These are phyloP conservation scores for Synanthedon andrenaeformis DNA, from an alignment of 2,888 invertebrate genomes.

Conservation along the genomic window DNA sequence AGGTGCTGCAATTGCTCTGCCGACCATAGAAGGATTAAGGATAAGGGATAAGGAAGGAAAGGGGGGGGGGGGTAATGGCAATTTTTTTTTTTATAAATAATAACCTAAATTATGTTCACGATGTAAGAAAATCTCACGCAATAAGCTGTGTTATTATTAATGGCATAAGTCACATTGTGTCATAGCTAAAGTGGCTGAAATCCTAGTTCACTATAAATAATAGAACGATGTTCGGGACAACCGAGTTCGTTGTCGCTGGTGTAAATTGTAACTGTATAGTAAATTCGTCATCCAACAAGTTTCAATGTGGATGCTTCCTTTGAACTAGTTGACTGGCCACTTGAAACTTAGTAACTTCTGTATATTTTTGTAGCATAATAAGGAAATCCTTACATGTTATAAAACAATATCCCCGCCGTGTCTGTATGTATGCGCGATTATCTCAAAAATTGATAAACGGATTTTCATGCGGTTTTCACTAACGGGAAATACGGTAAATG, in stretches of 20 bases:
- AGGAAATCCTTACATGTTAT: no score
- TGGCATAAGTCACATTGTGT: slow-evolving; percentile 16
- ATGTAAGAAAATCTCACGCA: slow-evolving; percentile 7
- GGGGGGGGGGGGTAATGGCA: no score
- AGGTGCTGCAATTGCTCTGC: no score
- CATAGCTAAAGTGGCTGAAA: slow-evolving; percentile 12
- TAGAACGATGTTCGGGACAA: slow-evolving; percentile 18
- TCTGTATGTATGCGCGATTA: no score
- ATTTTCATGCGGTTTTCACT: no score
- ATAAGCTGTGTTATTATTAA: slow-evolving; percentile 22
- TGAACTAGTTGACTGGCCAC: not conserved
- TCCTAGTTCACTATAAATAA: slow-evolving; percentile 30
- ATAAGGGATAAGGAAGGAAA: no score
- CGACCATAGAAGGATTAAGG: no score
- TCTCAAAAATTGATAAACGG: no score
- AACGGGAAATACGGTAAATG: no score
- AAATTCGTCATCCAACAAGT: slow-evolving; percentile 2
- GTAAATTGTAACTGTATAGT: not conserved
- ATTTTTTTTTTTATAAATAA: no score
- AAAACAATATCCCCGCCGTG: no score
- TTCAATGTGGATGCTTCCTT: slow-evolving; percentile 9
- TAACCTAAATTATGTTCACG: no score
- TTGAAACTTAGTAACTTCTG: not conserved
- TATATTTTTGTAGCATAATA: not conserved
- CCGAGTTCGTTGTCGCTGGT: slow-evolving; percentile 8